Evolutionary conservation across 2,888 invertebrate genomes (phyloP), one percentile per base, ranked within the genome.

Genomic region (Abscondita cerata): DNA sequence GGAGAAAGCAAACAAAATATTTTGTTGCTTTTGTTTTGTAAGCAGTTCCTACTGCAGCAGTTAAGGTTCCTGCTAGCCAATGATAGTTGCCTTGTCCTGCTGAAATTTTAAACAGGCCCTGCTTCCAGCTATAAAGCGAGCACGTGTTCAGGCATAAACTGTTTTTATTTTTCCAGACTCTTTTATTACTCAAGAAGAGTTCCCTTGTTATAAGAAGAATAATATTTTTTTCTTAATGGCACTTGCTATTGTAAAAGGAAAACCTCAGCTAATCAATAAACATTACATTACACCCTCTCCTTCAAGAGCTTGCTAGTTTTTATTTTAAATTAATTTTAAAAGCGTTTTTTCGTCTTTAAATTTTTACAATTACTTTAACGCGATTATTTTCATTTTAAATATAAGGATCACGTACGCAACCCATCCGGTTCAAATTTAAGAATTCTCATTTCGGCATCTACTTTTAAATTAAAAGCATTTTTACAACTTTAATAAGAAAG

Each of bases 111-210:
- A 73, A 73, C 70, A 70, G 70, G 57, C 66, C 70, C 70, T 70
- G 65, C 67, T 65, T 61, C 61, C 62, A 64, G 72, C 69, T 69
- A 69, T 74, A 74, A 74, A 74, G 68, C 66, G 68, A 70, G 72
- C 73, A 71, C 73, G 72, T 74, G 73, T 70, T 72, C 69, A 67
- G 58, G 72, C 72, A 74, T 74, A 73, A 74, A 74, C 71, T 73
- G 73, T 72, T 74, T 74, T 73, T 73, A 71, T 73, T 74, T 73
- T 72, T 72, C 57, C 53, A 62, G 62, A 62, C 62, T 57, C 57
- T 53, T 62, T 62, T 62, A 62, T 62, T 62, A 53, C 62, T 57
- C 62, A 57, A 52, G 62, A 62, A 62, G 62, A 57, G 62, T 62
- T 62, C 53, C 52, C 57, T 53, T 62, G 57, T 62, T 62, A 62